A percentile compares a stretch with the other conserved stretches of the same genome.
phyloP scores from a whole-genome alignment of 2,113 vertebrate species.

The Aramus guarauna region DNA sequence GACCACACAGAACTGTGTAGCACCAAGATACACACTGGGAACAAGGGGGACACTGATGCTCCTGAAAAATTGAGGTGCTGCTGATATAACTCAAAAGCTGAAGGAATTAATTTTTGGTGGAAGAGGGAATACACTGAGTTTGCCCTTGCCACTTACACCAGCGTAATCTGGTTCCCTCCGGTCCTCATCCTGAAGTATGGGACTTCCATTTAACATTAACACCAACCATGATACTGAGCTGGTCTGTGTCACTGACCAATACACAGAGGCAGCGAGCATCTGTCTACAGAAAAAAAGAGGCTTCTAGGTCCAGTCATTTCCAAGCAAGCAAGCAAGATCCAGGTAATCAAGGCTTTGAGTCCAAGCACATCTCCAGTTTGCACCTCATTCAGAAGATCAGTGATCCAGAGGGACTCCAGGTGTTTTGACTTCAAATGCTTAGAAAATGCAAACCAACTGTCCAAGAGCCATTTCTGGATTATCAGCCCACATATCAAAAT shows the following conservation, averaged over 20 bases:
- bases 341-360: not conserved
- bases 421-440: not conserved
- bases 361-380: not conserved
- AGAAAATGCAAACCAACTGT: not conserved
- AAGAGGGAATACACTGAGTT: not conserved
- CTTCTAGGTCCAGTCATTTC: not conserved
- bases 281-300: not conserved
- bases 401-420: not conserved
- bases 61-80: not conserved
- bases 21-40: not conserved
- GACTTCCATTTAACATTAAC: not conserved
- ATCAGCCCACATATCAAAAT: not conserved
- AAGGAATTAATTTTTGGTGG: not conserved
- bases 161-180: not conserved
- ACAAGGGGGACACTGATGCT: not conserved
- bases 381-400: not conserved
- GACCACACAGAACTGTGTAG: accelerated
- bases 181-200: not conserved
- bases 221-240: not conserved
- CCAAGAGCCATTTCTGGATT: not conserved
- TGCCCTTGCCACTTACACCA: not conserved
- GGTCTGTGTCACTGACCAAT: not conserved
- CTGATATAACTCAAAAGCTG: not conserved
- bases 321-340: not conserved
- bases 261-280: not conserved